Evolutionary conservation across 2,113 vertebrate genomes (phyloP).

Genomic region (Eira barbara): DNA sequence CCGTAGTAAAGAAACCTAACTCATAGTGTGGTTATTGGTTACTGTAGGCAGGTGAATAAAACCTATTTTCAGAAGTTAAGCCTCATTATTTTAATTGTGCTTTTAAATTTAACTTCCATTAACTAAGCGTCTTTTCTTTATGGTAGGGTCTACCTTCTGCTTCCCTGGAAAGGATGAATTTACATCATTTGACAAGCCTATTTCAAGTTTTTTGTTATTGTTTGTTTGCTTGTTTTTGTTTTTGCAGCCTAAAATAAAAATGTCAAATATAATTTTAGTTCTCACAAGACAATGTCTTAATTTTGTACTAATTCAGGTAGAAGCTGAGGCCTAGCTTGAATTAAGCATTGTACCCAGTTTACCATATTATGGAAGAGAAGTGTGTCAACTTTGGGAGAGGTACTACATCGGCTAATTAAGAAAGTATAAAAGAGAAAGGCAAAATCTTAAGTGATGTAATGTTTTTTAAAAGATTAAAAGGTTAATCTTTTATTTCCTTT

Average conservation of each 20-base stretch:
- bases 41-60: slow-evolving; percentile 85
- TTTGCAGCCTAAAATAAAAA: slow-evolving; percentile 72
- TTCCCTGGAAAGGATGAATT: slow-evolving; percentile 70
- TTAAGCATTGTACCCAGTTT: slow-evolving; percentile 25
- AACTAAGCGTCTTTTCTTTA: slow-evolving; percentile 70
- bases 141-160: slow-evolving; percentile 71
- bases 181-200: slow-evolving; percentile 68
- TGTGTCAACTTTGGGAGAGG: neutral
- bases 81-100: slow-evolving; percentile 77
- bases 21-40: slow-evolving; percentile 83
- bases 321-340: slow-evolving; percentile 34
- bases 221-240: slow-evolving; percentile 63
- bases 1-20: slow-evolving; percentile 70
- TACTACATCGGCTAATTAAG: neutral
- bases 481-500: slow-evolving; percentile 27
- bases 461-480: neutral
- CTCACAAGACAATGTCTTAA: slow-evolving; percentile 62
- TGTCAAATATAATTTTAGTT: slow-evolving; percentile 69
- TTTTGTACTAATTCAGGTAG: slow-evolving; percentile 66
- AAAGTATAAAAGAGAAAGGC: neutral
- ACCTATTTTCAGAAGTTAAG: slow-evolving; percentile 84
- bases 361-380: neutral
- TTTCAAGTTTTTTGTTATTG: slow-evolving; percentile 64
- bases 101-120: slow-evolving; percentile 68
- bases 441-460: slow-evolving; percentile 8